phyloP scores from a whole-genome alignment of 2,113 vertebrate genomes.

The Hydropotes inermis region DNA sequence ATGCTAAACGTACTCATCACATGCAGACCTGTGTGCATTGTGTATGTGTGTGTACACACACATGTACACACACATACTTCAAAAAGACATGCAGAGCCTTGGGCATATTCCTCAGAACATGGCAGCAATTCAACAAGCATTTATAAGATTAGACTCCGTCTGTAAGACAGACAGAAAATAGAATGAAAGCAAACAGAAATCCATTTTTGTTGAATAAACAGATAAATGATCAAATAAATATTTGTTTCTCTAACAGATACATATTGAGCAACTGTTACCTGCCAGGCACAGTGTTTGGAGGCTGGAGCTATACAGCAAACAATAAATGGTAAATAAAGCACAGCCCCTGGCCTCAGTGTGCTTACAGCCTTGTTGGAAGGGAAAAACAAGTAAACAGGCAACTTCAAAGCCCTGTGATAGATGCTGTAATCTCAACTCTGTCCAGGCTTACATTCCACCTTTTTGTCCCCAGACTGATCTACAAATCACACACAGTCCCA shows the following conservation, averaged over 20 bases:
- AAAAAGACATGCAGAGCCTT: neutral
- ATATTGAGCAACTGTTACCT: neutral
- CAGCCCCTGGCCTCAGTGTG: neutral
- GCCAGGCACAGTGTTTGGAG: neutral
- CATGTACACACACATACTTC: neutral
- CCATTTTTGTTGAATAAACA: neutral
- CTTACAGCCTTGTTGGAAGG: neutral
- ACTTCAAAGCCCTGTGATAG: neutral
- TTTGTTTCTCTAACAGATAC: neutral
- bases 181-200: neutral
- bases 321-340: neutral
- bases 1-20: neutral
- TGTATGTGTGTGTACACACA: neutral
- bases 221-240: neutral
- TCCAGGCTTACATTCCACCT: neutral
- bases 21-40: rapidly evolving
- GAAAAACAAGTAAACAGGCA: neutral
- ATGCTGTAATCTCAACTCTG: neutral
- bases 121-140: neutral
- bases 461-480: neutral
- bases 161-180: neutral
- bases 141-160: neutral
- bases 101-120: neutral
- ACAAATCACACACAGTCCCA: neutral
- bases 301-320: neutral